phyloP scores from a whole-genome alignment of 2,113 vertebrate genomes.

The Scartelaos histophorus region DNA sequence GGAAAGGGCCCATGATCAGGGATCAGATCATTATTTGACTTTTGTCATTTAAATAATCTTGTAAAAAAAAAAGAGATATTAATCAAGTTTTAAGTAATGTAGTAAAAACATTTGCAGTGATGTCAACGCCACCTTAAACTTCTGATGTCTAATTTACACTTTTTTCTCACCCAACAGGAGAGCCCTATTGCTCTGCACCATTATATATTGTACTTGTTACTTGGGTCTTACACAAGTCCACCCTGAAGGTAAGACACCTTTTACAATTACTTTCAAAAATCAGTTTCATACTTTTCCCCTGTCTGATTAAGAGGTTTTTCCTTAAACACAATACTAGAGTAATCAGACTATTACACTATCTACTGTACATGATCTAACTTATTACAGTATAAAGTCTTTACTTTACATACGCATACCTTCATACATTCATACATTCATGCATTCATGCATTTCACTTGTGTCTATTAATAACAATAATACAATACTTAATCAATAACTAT shows the following conservation, averaged over 20 bases:
- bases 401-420: too few relatives aligned
- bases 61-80: too few relatives aligned
- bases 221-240: slow-evolving; percentile 89
- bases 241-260: slow-evolving; percentile 88
- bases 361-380: too few relatives aligned
- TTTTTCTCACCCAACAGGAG: slow-evolving; percentile 80
- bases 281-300: background rate
- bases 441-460: too few relatives aligned
- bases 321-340: background rate
- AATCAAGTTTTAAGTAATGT: too few relatives aligned
- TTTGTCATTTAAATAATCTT: too few relatives aligned
- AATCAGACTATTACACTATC: too few relatives aligned
- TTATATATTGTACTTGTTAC: slow-evolving; percentile 89
- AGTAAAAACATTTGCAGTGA: background rate
- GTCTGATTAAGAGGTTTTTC: background rate
- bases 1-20: too few relatives aligned
- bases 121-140: background rate
- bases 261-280: background rate
- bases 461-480: too few relatives aligned
- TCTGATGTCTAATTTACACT: slow-evolving; percentile 31
- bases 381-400: too few relatives aligned
- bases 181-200: slow-evolving; percentile 89
- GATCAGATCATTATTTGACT: too few relatives aligned
- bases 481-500: background rate
- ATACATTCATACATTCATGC: too few relatives aligned